Evolutionary conservation across 2,797 vertebrate species (phyloP).

Genomic region (Pipistrellus pygmaeus): DNA sequence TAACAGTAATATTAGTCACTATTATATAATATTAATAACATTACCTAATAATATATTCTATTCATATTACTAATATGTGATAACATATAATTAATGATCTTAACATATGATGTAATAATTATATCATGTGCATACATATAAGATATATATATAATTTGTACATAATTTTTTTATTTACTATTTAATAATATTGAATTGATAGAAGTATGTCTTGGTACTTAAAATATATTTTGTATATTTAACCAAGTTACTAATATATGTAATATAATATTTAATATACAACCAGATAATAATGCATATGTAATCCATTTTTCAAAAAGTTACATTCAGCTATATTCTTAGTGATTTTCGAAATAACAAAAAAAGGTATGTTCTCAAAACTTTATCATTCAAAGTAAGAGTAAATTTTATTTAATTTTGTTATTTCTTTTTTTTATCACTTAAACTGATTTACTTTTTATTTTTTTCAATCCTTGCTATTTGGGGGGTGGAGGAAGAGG

Average conservation of each 20-base stretch:
- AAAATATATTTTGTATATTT: background rate
- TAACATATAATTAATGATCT: background rate
- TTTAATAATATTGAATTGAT: background rate
- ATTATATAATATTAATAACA: background rate
- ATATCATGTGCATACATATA: background rate
- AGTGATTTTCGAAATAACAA: background rate
- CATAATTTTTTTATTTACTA: background rate
- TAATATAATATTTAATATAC: background rate
- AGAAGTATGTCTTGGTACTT: background rate
- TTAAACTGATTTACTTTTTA: constrained; percentile 10
- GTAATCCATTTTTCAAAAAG: background rate
- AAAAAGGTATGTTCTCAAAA: background rate
- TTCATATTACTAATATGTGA: background rate
- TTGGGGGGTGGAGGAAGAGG: background rate
- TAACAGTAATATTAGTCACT: background rate
- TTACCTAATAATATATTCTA: background rate
- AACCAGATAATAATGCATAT: background rate
- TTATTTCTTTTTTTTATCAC: background rate
- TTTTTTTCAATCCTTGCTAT: background rate
- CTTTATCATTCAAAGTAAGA: background rate
- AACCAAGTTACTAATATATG: background rate
- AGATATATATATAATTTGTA: background rate
- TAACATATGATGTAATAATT: background rate
- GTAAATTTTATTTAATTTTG: background rate
- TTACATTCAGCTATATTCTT: background rate